Evolutionary conservation across 2,113 vertebrate genomes (phyloP), one percentile per base, ranked within the genome.

Genomic region (Kryptolebias marmoratus): DNA sequence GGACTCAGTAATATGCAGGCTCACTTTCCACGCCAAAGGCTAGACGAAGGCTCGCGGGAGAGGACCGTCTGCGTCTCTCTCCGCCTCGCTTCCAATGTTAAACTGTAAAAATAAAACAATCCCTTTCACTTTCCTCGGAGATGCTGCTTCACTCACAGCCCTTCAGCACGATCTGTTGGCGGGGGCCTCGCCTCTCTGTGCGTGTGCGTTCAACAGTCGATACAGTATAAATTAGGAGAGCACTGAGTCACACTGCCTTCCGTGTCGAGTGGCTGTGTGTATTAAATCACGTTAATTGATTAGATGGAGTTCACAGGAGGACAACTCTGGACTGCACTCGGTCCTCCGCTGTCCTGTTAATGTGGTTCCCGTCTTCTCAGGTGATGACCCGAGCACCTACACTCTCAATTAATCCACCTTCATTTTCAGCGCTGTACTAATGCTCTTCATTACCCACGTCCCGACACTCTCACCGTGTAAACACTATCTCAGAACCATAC

Each of bases 21-120:
- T 89, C 87, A 90, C 88, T 91, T 88, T 90, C 83, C 75, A 15
- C 79, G 90, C 89, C 90, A 88, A 76, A 79, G 89, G 89, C 84
- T 64, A 88, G 87, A 81, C 2, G 54, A 30, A 71, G 82, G 68
- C 87, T 86, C 83, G 81, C 69, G 82, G 71, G 76, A 84, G 83
- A 85, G 63, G 60, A 66, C 54, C 65, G 68, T 80, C 79, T 81
- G 80, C 86, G 68, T 75, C 67, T 80, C 68, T 73, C 53, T 73
- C 53, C 59, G 68, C 69, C 57, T 84, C n/a, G 30, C 63, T 66
- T 44, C 31, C 80, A 75, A 85, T 75, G 63, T 59, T 69, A 56
- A 87, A 79, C 82, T 71, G 64, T 63, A 73, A 78, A 87, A 90
- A 87, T 70, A 72, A 73, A 81, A 80, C 74, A 81, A 77, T 77